These are phyloP conservation scores for Azemiops feae DNA, from an alignment of 2,113 vertebrate species.

Conservation along the genomic window DNA sequence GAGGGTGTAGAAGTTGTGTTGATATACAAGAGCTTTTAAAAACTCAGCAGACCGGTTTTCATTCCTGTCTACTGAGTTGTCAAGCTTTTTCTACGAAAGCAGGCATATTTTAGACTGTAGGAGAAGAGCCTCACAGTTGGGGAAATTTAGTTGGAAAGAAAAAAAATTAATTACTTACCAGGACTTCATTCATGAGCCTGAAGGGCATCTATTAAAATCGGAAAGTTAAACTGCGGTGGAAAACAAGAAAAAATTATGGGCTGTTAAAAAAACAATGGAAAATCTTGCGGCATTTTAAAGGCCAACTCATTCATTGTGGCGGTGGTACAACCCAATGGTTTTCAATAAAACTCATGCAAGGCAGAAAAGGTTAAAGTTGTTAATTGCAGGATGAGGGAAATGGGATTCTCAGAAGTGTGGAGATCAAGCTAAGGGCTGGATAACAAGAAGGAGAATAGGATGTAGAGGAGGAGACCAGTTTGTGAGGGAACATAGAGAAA, in stretches of 20 bases:
- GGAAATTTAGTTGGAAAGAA: background rate
- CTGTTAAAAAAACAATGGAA: background rate
- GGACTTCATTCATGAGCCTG: background rate
- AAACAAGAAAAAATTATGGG: background rate
- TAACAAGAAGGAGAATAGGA: background rate
- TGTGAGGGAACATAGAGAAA: background rate
- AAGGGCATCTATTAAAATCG: background rate
- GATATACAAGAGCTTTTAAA: background rate
- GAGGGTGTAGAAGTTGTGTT: background rate
- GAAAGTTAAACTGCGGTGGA: background rate
- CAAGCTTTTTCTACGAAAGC: background rate
- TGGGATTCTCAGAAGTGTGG: background rate
- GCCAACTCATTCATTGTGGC: background rate
- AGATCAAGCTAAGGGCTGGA: background rate
- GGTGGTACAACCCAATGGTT: background rate
- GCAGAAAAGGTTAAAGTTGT: background rate
- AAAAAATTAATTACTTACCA: background rate
- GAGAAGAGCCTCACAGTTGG: background rate
- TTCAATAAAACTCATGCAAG: background rate
- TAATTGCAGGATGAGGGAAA: background rate
- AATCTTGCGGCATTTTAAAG: background rate
- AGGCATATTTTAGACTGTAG: background rate
- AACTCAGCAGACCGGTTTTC: background rate
- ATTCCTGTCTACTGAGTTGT: background rate
- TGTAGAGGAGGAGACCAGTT: background rate